Conservation (phyloP, 2,888 invertebrate genomes). For the Galerucella nymphaeae region DNA sequence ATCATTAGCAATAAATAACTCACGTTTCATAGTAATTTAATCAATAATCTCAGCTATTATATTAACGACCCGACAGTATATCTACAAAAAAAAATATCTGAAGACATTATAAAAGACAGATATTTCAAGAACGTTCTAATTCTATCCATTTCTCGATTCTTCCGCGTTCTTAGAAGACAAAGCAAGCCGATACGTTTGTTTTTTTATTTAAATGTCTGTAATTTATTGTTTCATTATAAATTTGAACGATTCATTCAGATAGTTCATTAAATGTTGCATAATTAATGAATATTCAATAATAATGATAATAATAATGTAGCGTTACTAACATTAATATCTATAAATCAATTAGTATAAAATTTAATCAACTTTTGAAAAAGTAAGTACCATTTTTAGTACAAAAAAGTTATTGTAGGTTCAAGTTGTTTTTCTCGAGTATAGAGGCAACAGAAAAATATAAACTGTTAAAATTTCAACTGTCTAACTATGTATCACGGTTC, state of each 20-base stretch:
- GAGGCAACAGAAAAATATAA: too few species aligned
- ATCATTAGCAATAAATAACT: slow-evolving; percentile 6
- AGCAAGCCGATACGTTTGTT: neutral
- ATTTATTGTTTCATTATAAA: slow-evolving; percentile 5
- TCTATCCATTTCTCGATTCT: slow-evolving; percentile 19
- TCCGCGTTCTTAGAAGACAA: slow-evolving; percentile 32
- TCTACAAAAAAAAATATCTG: slow-evolving; percentile 14
- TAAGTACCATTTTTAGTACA: too few species aligned
- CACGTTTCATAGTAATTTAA: neutral
- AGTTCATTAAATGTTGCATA: neutral
- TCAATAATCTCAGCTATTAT: neutral
- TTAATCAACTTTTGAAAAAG: too few species aligned
- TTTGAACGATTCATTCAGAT: neutral
- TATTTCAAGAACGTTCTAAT: slow-evolving; percentile 32
- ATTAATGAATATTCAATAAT: neutral
- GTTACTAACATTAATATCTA: too few species aligned
- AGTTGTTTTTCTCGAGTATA: too few species aligned
- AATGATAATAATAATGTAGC: too few species aligned
- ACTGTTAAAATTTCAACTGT: too few species aligned
- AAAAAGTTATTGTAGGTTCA: too few species aligned
- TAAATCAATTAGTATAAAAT: too few species aligned
- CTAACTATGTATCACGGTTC: too few species aligned
- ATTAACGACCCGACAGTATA: slow-evolving; percentile 4
- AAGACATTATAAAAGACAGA: slow-evolving; percentile 23
- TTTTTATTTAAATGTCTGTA: neutral